Conservation (phyloP, 2,797 vertebrate species). For the Octomys mimax region DNA sequence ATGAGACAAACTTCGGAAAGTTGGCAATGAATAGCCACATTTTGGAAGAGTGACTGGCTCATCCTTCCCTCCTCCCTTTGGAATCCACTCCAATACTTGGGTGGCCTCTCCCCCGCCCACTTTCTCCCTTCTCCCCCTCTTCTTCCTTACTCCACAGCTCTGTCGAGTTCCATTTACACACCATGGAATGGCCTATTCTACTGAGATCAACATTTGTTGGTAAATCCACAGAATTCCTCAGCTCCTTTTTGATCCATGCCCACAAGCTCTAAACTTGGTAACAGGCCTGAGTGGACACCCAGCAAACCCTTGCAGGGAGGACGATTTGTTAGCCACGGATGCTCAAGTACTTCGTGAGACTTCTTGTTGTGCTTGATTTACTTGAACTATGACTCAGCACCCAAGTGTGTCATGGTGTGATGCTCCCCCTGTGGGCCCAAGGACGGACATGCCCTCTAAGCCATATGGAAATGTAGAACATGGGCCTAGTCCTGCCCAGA, state of each 20-base stretch:
- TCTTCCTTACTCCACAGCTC: neutral
- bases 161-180: neutral
- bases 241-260: neutral
- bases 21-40: neutral
- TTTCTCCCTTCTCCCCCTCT: neutral
- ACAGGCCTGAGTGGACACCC: neutral
- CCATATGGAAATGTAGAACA: rapidly evolving
- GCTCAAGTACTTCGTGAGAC: neutral
- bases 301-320: neutral
- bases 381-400: neutral
- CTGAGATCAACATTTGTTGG: neutral
- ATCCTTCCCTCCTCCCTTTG: neutral
- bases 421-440: neutral
- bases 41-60: neutral
- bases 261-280: neutral
- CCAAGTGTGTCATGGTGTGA: neutral
- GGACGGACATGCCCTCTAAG: neutral
- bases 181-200: neutral
- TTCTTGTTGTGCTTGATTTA: neutral
- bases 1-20: neutral
- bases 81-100: neutral
- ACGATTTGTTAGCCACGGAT: neutral
- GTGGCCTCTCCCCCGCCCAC: neutral
- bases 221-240: neutral
- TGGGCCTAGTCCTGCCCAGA: neutral